Conservation (phyloP, 2,888 invertebrate genomes). For the Hylaea fasciaria region DNA sequence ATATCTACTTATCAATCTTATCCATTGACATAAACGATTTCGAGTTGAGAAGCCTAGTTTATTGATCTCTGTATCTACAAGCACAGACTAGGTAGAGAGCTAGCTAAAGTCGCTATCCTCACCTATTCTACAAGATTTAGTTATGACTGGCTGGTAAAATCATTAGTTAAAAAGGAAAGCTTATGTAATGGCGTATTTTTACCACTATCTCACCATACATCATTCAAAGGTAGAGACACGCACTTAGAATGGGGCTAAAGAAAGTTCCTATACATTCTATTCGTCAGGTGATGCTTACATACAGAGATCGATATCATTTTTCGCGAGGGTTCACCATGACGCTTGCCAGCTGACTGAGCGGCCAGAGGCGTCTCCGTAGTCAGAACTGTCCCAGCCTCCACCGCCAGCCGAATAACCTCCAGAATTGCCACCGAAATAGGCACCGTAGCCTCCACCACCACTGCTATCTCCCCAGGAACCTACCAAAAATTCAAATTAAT, state of each 20-base stretch:
- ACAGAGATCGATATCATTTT: neutral
- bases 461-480: conserved; percentile 20
- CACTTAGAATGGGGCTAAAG: too few relatives aligned
- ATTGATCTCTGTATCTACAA: neutral
- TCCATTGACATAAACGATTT: conserved; percentile 1
- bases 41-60: neutral
- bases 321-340: conserved; percentile 17
- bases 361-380: conserved; percentile 26
- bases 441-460: conserved; percentile 12
- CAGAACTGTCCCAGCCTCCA: conserved; percentile 24
- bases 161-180: too few relatives aligned
- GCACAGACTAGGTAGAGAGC: too few relatives aligned
- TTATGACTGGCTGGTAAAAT: too few relatives aligned
- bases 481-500: neutral
- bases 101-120: too few relatives aligned
- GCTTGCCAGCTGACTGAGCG: conserved; percentile 33
- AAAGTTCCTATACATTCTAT: neutral
- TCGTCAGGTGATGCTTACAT: neutral
- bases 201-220: too few relatives aligned
- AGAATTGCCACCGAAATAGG: conserved; percentile 4
- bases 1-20: neutral
- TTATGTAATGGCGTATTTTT: too few relatives aligned
- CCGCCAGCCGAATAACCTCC: conserved; percentile 19
- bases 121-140: too few relatives aligned
- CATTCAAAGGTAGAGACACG: too few relatives aligned